Percentiles rank a stretch among this genome's conserved stretches.
Evolutionary conservation across 2,113 vertebrate genomes (phyloP).

Genomic region (Caretta caretta): DNA sequence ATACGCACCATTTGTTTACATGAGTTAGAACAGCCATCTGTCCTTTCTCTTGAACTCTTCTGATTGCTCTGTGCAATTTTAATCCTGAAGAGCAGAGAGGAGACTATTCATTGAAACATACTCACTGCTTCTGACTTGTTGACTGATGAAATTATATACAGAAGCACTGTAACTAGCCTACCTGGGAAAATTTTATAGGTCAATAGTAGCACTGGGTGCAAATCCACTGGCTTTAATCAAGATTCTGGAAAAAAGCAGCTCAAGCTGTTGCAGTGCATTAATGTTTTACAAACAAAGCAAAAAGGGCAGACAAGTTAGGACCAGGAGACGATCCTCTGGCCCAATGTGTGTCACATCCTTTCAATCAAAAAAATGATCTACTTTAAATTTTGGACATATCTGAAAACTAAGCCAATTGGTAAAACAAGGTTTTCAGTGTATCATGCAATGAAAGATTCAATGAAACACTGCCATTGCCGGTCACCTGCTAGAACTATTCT

Average conservation of each 20-base stretch:
- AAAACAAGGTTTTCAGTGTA: neutral
- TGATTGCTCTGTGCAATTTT: neutral
- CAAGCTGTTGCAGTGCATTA: neutral
- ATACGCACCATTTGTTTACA: neutral
- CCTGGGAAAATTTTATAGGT: neutral
- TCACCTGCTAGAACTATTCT: too few species aligned
- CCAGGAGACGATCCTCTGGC: neutral
- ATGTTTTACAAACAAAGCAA: neutral
- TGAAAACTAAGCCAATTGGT: neutral
- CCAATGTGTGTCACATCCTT: neutral
- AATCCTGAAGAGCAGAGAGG: neutral
- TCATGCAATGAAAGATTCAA: neutral
- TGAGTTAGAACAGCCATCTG: constrained; percentile 14
- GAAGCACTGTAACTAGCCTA: neutral
- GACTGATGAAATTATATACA: neutral
- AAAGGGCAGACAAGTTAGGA: neutral
- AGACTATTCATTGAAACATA: neutral
- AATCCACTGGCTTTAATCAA: neutral
- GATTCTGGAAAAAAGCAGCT: neutral
- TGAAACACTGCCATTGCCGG: too few species aligned
- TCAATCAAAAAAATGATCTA: neutral
- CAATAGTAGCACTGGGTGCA: neutral
- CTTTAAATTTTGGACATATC: neutral
- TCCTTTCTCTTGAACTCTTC: neutral
- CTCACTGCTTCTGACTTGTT: neutral